Evolutionary conservation across 1,140 invertebrate genomes (phyloP).

Genomic region (Drepana arcuata): DNA sequence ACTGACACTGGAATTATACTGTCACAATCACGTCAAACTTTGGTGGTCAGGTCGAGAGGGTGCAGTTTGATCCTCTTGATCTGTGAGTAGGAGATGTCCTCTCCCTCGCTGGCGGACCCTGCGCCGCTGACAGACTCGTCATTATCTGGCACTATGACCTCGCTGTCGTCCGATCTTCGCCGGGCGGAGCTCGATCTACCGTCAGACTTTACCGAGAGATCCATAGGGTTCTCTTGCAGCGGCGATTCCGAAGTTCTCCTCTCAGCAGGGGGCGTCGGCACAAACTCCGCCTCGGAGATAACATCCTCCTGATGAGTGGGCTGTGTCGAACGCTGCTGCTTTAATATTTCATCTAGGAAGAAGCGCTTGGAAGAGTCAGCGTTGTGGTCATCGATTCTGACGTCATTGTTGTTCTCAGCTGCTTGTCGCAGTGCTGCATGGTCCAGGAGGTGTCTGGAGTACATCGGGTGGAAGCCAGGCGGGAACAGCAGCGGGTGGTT

Average conservation of each 20-base stretch:
- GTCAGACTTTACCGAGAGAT: slow-evolving; percentile 80
- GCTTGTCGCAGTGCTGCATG: slow-evolving; percentile 59
- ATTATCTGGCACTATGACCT: slow-evolving; percentile 56
- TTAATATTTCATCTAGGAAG: slow-evolving; percentile 80
- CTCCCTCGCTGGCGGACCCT: slow-evolving; percentile 73
- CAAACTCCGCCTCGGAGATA: slow-evolving; percentile 58
- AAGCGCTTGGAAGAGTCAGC: slow-evolving; percentile 78
- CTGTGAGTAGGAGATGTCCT: slow-evolving; percentile 60
- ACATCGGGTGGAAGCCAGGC: slow-evolving; percentile 76
- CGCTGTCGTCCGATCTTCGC: slow-evolving; percentile 59
- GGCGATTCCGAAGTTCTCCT: slow-evolving; percentile 63
- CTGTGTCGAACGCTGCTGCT: slow-evolving; percentile 73
- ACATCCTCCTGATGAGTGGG: slow-evolving; percentile 53
- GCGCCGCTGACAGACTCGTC: slow-evolving; percentile 68
- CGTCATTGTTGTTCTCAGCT: slow-evolving; percentile 74
- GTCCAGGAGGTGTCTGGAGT: slow-evolving; percentile 75
- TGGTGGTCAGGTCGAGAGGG: slow-evolving; percentile 80
- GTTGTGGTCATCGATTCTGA: slow-evolving; percentile 70
- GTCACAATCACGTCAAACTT: slow-evolving; percentile 57
- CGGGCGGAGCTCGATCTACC: slow-evolving; percentile 67
- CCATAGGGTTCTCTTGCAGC: slow-evolving; percentile 83
- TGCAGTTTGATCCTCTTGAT: slow-evolving; percentile 71
- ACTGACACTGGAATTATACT: slow-evolving; percentile 27
- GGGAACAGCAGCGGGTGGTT: slow-evolving; percentile 75
- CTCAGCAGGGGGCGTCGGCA: slow-evolving; percentile 57